Evolutionary conservation across 2,888 invertebrate species (phyloP).

Genomic region (Tetropium fuscum): DNA sequence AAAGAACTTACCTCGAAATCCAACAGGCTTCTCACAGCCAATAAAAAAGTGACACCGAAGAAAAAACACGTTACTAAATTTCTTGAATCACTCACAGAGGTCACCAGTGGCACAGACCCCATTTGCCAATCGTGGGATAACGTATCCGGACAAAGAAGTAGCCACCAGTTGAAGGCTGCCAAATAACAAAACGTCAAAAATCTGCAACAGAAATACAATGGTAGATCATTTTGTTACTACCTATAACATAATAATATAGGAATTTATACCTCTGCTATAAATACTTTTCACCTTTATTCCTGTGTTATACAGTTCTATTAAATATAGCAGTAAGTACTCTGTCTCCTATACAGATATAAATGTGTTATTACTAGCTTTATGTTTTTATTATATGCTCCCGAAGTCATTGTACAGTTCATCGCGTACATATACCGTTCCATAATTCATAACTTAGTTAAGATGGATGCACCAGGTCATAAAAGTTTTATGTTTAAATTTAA

Average conservation of each 20-base stretch:
- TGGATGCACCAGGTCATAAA: slow-evolving; percentile 13
- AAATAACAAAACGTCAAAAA: slow-evolving; percentile 85
- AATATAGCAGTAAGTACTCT: no score
- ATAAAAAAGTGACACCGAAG: slow-evolving; percentile 71
- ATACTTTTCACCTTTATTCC: not conserved
- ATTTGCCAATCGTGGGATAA: slow-evolving; percentile 93
- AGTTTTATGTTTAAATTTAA: slow-evolving; percentile 26
- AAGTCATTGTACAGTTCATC: slow-evolving; percentile 6
- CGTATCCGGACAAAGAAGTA: slow-evolving; percentile 82
- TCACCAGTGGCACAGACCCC: slow-evolving; percentile 85
- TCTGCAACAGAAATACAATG: slow-evolving; percentile 67
- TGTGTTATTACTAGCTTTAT: slow-evolving; percentile 9
- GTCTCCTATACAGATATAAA: slow-evolving; percentile 12
- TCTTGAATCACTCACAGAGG: slow-evolving; percentile 76
- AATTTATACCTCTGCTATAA: not conserved
- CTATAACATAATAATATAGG: no score
- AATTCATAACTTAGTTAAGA: slow-evolving; percentile 21
- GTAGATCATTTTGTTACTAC: not conserved
- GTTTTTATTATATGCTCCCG: slow-evolving; percentile 13
- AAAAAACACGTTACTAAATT: slow-evolving; percentile 80
- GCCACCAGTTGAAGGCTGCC: slow-evolving; percentile 86
- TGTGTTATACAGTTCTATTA: not conserved
- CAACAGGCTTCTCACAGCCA: slow-evolving; percentile 72
- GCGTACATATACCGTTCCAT: slow-evolving; percentile 14
- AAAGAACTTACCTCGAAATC: slow-evolving; percentile 80